Evolutionary conservation across 2,888 invertebrate genomes (phyloP), one percentile per base, ranked within the genome.

Genomic region (Fragum fragum): DNA sequence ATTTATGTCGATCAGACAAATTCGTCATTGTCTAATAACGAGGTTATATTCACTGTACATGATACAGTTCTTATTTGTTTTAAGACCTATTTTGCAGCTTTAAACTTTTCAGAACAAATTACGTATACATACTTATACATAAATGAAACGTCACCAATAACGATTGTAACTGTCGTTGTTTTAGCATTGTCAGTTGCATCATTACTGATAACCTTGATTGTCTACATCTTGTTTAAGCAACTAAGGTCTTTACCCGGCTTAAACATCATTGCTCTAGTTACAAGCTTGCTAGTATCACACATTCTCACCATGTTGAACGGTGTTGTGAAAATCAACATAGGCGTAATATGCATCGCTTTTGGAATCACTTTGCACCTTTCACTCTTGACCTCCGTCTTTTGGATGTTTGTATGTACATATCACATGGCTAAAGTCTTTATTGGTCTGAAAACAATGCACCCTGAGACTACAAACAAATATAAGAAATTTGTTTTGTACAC

Each of bases 381-480:
- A 0, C 36, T 71, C 1, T n/a, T 71, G 1, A 52, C 53, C 16
- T 61, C 71, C 2, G 52, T 71, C 11, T 59, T 61, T n/a, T 71
- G 71, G 71, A 76, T 76, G 76, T 71, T 71, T 53, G 63, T 76
- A 1, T 76, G 76, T 52, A 78, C 80, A 0, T 78, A 70, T 68
- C 82, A 85, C 39, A 78, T 85, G 82, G 63, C 73, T 59, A 72
- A 28, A 1, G 85, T 82, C 2, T 85, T 85, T 53, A 47, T 75
- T 11, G 66, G 53, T 21, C 76, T 79, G 2, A 76, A 79, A 21
- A 70, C 52, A 29, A 69, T 70, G 18, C 7, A 26, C 7, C 7
- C 61, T 52, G 23, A 6, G 6, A 53, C 29, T 28, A 57, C 52
- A 14, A 63, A 9, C 16, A 79, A 75, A 26, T n/a, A 5, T 5